Conservation (phyloP, 37 sponge, comb jelly and placozoan genomes). For the Theonella swinhoei region DNA sequence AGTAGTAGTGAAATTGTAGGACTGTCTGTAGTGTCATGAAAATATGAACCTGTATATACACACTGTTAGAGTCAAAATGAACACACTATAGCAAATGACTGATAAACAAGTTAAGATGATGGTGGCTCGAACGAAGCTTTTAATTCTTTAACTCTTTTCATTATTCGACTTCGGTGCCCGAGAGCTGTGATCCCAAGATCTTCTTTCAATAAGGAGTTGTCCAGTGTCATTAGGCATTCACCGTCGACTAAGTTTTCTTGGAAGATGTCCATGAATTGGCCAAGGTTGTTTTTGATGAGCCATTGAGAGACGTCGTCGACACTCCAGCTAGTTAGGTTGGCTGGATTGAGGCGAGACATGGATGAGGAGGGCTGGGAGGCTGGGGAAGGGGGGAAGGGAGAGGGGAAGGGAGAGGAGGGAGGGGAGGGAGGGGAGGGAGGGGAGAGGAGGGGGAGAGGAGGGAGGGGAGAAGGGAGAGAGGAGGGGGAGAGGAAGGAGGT, state of each 20-base stretch:
- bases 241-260: constrained; percentile 66
- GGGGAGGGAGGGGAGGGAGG: too few species aligned
- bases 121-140: constrained; percentile 5
- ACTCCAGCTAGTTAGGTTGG: constrained; percentile 75
- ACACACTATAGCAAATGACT: too few species aligned
- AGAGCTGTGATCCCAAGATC: constrained; percentile 65
- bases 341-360: constrained; percentile 68
- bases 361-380: constrained; percentile 23
- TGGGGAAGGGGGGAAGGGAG: not conserved
- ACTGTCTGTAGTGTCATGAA: too few species aligned
- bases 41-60: too few species aligned
- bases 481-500: not conserved
- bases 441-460: too few species aligned
- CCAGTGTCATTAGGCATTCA: constrained; percentile 68
- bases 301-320: constrained; percentile 65
- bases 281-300: constrained; percentile 56
- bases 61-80: too few species aligned
- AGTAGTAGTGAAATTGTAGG: too few species aligned
- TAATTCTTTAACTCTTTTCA: constrained; percentile 44
- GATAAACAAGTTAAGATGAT: too few species aligned
- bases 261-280: constrained; percentile 60
- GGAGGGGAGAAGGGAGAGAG: too few species aligned
- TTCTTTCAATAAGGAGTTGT: constrained; percentile 49
- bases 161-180: constrained; percentile 64
- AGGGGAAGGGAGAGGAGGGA: too few species aligned